Evolutionary conservation across 2,113 vertebrate genomes (phyloP).

Genomic region (Chaetorhynchus papuensis): DNA sequence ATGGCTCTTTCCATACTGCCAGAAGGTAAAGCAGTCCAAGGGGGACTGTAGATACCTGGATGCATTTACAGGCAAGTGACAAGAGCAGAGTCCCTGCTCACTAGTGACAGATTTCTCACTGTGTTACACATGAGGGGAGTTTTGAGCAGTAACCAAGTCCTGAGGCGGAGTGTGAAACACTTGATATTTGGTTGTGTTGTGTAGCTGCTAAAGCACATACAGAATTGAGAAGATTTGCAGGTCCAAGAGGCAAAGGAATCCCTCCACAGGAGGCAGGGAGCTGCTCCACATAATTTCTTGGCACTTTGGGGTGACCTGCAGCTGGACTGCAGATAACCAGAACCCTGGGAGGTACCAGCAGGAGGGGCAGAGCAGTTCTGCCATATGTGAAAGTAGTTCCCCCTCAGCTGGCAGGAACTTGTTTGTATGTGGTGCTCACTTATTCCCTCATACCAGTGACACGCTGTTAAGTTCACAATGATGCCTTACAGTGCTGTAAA

Average conservation of each 20-base stretch:
- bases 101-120: background rate
- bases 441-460: background rate
- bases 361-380: background rate
- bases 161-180: background rate
- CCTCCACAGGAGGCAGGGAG: background rate
- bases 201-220: background rate
- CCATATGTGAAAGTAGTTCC: background rate
- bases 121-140: background rate
- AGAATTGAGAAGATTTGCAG: background rate
- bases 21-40: background rate
- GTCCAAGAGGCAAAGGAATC: background rate
- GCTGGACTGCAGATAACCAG: background rate
- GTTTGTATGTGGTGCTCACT: background rate
- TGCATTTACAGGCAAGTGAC: rapidly evolving
- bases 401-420: background rate
- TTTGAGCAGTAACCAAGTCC: background rate
- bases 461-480: background rate
- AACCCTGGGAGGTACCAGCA: background rate
- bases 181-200: background rate
- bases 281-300: background rate
- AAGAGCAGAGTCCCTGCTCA: background rate
- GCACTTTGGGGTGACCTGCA: background rate
- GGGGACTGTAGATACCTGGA: background rate
- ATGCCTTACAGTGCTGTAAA: background rate
- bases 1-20: background rate